A percentile compares a stretch with the other conserved stretches of the same genome.
phyloP scores from a whole-genome alignment of 2,113 vertebrate genomes.

The Rallus limicola region DNA sequence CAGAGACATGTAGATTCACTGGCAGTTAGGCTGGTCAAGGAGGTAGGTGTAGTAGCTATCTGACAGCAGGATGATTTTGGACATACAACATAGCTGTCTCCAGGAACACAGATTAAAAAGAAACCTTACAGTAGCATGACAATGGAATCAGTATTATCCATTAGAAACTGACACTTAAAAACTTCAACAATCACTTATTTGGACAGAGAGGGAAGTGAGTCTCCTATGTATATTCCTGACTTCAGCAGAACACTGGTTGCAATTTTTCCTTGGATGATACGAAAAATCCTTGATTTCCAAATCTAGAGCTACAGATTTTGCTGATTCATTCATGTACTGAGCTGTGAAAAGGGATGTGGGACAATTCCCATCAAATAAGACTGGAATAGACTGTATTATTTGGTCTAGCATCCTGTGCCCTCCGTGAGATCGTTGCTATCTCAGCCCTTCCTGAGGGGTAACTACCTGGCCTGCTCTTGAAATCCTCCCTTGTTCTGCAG shows the following conservation, averaged over 20 bases:
- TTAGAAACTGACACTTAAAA: not conserved
- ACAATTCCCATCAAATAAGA: not conserved
- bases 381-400: not conserved
- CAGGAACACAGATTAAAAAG: not conserved
- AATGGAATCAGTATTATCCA: not conserved
- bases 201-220: not conserved
- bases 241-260: not conserved
- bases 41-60: not conserved
- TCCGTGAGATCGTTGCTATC: not conserved
- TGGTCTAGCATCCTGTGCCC: not conserved
- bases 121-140: not conserved
- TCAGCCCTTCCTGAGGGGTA: not conserved
- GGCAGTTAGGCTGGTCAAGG: not conserved
- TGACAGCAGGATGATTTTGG: rapidly evolving
- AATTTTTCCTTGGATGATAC: not conserved
- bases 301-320: not conserved
- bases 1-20: not conserved
- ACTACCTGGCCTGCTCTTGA: not conserved
- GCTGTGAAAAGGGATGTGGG: not conserved
- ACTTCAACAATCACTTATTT: not conserved
- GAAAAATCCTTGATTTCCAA: not conserved
- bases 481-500: not conserved
- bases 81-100: not conserved
- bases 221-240: not conserved
- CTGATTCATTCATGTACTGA: not conserved